Evolutionary conservation across 23 tunicate species (phyloP).

Genomic region (Trididemnum miniatum): DNA sequence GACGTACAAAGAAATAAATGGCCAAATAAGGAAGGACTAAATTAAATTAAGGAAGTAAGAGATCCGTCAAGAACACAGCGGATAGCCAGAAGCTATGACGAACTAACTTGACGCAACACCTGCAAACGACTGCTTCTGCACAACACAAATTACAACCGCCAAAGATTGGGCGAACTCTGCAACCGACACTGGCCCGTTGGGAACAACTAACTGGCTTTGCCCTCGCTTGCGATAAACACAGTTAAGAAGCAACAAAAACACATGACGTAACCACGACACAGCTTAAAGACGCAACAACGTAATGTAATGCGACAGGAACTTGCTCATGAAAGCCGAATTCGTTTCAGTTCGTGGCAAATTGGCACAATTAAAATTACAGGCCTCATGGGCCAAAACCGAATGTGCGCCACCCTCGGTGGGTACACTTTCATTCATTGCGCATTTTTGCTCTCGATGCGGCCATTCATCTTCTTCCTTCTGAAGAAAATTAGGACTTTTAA

Average conservation of each 20-base stretch:
- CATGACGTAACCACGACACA: neutral
- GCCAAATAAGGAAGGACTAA: no score
- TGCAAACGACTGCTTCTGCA: neutral
- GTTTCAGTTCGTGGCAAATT: neutral
- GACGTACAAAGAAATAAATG: no score
- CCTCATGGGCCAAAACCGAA: neutral
- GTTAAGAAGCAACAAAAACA: neutral
- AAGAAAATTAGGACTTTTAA: neutral
- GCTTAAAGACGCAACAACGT: neutral
- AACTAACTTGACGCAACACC: no score
- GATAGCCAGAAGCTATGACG: no score
- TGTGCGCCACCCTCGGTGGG: neutral
- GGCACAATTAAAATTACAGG: neutral
- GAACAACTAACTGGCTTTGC: neutral
- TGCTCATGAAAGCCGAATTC: neutral
- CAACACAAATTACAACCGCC: neutral
- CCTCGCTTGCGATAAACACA: neutral
- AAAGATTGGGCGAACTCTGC: neutral
- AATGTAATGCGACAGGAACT: neutral
- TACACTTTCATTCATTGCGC: neutral
- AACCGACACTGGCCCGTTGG: neutral
- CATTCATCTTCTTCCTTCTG: conserved; percentile 1
- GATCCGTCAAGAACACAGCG: no score
- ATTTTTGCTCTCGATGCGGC: conserved; percentile 2
- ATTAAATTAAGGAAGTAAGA: no score